Percentiles rank a stretch among this genome's conserved stretches.
Conservation (phyloP, 2,888 invertebrate genomes). For the Mesoligia furuncula region DNA sequence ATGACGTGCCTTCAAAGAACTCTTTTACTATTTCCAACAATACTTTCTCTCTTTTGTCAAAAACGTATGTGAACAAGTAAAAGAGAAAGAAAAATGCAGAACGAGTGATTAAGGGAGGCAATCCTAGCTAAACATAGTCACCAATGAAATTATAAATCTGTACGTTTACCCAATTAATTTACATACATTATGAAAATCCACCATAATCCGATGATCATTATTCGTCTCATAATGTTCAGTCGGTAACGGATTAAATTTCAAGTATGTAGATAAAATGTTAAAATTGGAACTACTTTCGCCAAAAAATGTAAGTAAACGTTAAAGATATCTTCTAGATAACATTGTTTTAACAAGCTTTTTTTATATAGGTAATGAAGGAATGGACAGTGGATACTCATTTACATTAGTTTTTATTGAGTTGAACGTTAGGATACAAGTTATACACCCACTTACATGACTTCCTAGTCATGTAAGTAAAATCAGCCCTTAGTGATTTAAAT, state of each 20-base stretch:
- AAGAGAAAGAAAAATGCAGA: no score
- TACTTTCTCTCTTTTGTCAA: constrained; percentile 43
- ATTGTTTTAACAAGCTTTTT: constrained; percentile 22
- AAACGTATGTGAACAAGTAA: neutral
- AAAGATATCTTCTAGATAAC: constrained; percentile 16
- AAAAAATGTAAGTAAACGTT: constrained; percentile 47
- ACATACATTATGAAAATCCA: constrained; percentile 38
- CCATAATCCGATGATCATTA: constrained; percentile 29
- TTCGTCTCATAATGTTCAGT: constrained; percentile 36
- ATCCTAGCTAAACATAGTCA: neutral
- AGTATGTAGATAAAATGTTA: constrained; percentile 30
- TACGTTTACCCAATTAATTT: constrained; percentile 37
- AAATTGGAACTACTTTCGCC: constrained; percentile 53
- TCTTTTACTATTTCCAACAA: constrained; percentile 31
- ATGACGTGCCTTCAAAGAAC: constrained; percentile 19
- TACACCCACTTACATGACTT: constrained; percentile 11
- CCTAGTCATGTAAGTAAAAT: constrained; percentile 26
- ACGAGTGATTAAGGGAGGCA: neutral
- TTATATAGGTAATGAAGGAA: constrained; percentile 24
- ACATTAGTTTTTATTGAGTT: constrained; percentile 29
- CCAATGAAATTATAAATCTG: constrained; percentile 40
- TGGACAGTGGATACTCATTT: constrained; percentile 30
- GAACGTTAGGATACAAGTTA: constrained; percentile 20
- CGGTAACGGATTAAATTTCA: constrained; percentile 38
- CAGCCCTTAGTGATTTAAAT: no score